Evolutionary conservation across 2,113 vertebrate species (phyloP).

Genomic region (Solea senegalensis): DNA sequence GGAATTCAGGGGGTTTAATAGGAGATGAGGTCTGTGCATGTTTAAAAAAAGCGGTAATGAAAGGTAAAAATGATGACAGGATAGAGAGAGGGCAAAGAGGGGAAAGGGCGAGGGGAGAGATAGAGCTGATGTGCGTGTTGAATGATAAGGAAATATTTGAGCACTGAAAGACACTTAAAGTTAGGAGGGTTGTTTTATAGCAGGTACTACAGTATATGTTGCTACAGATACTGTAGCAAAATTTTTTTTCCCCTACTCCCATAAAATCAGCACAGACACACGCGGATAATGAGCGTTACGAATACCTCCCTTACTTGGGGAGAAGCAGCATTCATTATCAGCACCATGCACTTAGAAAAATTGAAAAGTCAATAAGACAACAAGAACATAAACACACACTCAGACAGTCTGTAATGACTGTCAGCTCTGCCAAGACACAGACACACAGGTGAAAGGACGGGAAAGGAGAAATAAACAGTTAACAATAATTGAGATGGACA

Average conservation of each 20-base stretch:
- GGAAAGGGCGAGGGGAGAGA: not conserved
- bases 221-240: not conserved
- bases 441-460: not conserved
- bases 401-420: slow-evolving; percentile 29
- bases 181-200: slow-evolving; percentile 17
- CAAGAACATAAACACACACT: slow-evolving; percentile 23
- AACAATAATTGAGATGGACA: slow-evolving; percentile 13
- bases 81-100: not conserved
- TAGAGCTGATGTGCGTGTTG: not conserved
- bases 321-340: slow-evolving; percentile 48
- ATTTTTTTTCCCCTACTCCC: not conserved
- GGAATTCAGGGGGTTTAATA: slow-evolving; percentile 47
- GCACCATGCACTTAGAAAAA: slow-evolving; percentile 44
- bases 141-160: slow-evolving; percentile 11
- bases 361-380: slow-evolving; percentile 55
- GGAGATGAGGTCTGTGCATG: slow-evolving; percentile 39
- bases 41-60: slow-evolving; percentile 40
- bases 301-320: slow-evolving; percentile 12
- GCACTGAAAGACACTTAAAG: slow-evolving; percentile 35
- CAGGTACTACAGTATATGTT: too few relatives aligned
- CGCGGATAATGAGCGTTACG: slow-evolving; percentile 32
- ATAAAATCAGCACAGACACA: not conserved
- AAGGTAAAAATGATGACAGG: slow-evolving; percentile 29
- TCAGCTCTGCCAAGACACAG: slow-evolving; percentile 6
- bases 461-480: slow-evolving; percentile 1